Evolutionary conservation across 1,140 invertebrate genomes (phyloP).

Genomic region (Leptinotarsa lineolata): DNA sequence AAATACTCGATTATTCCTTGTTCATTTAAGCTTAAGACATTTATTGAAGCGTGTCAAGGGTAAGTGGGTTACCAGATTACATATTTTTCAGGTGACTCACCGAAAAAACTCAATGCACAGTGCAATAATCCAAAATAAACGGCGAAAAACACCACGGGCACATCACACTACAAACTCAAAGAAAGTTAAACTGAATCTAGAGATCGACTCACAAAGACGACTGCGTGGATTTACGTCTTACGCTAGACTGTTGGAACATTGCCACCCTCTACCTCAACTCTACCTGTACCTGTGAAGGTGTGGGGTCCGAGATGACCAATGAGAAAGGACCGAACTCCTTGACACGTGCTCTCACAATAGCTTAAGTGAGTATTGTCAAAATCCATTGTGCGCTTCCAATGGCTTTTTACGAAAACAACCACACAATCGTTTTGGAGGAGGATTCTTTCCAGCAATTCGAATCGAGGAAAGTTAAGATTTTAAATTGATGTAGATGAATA

Average conservation of each 20-base stretch:
- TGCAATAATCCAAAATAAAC: slow-evolving; percentile 15
- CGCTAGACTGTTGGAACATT: slow-evolving; percentile 22
- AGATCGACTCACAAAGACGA: slow-evolving; percentile 7
- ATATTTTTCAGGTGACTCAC: not conserved
- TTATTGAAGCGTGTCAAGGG: too few relatives aligned
- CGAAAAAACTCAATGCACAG: not conserved
- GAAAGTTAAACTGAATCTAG: not conserved
- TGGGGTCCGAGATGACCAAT: slow-evolving; percentile 24
- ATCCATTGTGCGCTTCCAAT: slow-evolving; percentile 20
- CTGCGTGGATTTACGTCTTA: slow-evolving; percentile 12
- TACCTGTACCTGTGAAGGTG: slow-evolving; percentile 27
- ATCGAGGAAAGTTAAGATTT: slow-evolving; percentile 21
- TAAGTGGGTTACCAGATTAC: too few relatives aligned
- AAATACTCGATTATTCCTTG: too few relatives aligned
- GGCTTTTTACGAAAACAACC: slow-evolving; percentile 26
- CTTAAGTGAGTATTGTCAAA: slow-evolving; percentile 27
- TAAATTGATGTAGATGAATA: slow-evolving; percentile 22
- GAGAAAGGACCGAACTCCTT: slow-evolving; percentile 7
- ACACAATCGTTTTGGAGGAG: slow-evolving; percentile 14
- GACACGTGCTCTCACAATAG: slow-evolving; percentile 30
- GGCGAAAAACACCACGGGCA: slow-evolving; percentile 7
- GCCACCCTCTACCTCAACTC: slow-evolving; percentile 24
- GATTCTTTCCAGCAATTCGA: slow-evolving; percentile 15
- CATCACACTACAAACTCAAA: slow-evolving; percentile 20
- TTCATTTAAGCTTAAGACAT: too few relatives aligned